Evolutionary conservation across 2,888 invertebrate species (phyloP).

Genomic region (Geotrupes spiniger): DNA sequence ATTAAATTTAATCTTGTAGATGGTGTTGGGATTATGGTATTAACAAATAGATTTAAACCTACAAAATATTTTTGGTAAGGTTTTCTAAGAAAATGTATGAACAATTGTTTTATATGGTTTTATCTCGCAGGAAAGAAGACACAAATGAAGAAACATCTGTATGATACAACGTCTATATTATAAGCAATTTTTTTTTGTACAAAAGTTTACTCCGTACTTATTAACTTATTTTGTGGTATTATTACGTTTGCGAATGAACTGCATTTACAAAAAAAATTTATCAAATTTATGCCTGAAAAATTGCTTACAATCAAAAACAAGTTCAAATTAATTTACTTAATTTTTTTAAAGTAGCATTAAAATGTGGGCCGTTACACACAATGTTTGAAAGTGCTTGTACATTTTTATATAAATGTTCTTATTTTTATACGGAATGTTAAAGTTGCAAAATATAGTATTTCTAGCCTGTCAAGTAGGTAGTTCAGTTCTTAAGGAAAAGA

Average conservation of each 20-base stretch:
- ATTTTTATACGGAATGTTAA: background rate
- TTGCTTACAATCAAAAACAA: too few relatives aligned
- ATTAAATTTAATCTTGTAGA: constrained; percentile 33
- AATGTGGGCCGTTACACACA: too few relatives aligned
- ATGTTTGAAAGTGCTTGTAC: too few relatives aligned
- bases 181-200: constrained; percentile 14
- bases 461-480: constrained; percentile 12
- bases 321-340: background rate
- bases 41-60: constrained; percentile 41
- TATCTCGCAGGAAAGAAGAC: constrained; percentile 41
- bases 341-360: background rate
- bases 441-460: background rate
- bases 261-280: too few relatives aligned
- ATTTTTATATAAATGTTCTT: too few relatives aligned
- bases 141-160: constrained; percentile 47
- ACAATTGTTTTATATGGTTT: constrained; percentile 16
- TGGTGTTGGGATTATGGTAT: constrained; percentile 51
- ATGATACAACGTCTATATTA: constrained; percentile 26
- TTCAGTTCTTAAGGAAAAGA: background rate
- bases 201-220: constrained; percentile 10
- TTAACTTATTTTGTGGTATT: constrained; percentile 10
- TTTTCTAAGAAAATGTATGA: constrained; percentile 6
- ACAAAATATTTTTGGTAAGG: constrained; percentile 17
- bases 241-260: constrained; percentile 3
- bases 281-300: too few relatives aligned